A percentile compares a stretch with the other conserved stretches of the same genome.
phyloP scores from a whole-genome alignment of 1,140 invertebrate genomes.

The Amyelois transitella region DNA sequence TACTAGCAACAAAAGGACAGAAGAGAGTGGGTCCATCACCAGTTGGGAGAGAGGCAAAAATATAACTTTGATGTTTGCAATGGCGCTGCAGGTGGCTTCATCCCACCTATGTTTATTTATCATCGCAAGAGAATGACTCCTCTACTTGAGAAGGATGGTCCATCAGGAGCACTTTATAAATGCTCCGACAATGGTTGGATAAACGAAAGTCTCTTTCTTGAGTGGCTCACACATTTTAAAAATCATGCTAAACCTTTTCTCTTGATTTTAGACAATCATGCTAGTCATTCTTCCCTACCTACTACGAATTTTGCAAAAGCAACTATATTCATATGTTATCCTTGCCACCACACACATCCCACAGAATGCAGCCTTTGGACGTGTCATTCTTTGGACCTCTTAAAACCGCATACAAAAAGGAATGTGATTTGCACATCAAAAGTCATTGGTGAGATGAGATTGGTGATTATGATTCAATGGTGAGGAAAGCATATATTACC shows the following conservation, averaged over 20 bases:
- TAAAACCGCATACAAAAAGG: background rate
- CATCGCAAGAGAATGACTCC: conserved; percentile 32
- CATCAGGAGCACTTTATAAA: conserved; percentile 27
- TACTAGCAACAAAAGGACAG: conserved; percentile 25
- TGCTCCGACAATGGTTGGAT: conserved; percentile 48
- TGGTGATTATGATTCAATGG: background rate
- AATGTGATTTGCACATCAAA: conserved; percentile 6
- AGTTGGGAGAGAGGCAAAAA: conserved; percentile 46
- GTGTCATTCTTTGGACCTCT: background rate
- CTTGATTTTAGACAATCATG: conserved; percentile 56
- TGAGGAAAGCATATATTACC: background rate
- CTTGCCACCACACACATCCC: conserved; percentile 58
- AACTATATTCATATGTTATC: conserved; percentile 57
- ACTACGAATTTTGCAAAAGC: conserved; percentile 40
- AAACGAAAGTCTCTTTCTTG: conserved; percentile 38
- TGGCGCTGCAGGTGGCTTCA: conserved; percentile 32
- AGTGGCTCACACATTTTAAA: conserved; percentile 62
- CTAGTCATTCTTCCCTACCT: conserved; percentile 43
- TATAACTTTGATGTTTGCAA: conserved; percentile 30
- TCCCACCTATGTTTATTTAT: conserved; percentile 62
- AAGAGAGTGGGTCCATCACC: conserved; percentile 35
- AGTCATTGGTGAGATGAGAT: background rate
- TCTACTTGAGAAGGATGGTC: conserved; percentile 37
- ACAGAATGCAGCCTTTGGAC: conserved; percentile 7
- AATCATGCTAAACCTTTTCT: conserved; percentile 31